Base-by-base conservation (phyloP, 2,888 invertebrate species). In the Homarus gammarus region DNA sequence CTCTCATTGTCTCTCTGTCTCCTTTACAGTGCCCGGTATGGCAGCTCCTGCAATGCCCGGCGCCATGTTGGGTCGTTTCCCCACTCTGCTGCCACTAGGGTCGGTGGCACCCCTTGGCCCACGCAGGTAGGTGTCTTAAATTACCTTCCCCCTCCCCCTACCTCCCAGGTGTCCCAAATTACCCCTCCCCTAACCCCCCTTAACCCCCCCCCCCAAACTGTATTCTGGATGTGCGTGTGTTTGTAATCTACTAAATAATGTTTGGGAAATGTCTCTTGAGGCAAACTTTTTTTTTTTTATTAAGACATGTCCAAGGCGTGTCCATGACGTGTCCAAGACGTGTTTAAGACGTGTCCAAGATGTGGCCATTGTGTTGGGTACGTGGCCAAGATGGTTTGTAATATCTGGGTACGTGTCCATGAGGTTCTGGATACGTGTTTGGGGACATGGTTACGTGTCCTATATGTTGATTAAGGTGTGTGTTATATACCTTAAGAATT, bases 41-140 rank as follows among this genome's bases (percentile, higher is more conserved):
- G 78, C 91, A 15, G 89, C 91, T 38, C 91, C 91, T 6, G 81
- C 61, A 3, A 61, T 91, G 68, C 83, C 90, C 6, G 87, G 84
- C 6, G 81, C 90, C 64, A 87, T 91, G 84, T 73, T 91, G 27
- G 87, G 87, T 2, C 84, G 91, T 49, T 91, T 87, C 77, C 91
- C 90, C 40, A 87, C 91, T 51, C 84, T 91, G 56, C 40, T 90
- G 38, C 91, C 90, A 49, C 72, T 90, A 1, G 90, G 90, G 40
- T 87, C 90, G 15, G 72, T 91, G 40, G 81, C 77, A 33, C 89
- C 83, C 73, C 36, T 87, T 27, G 75, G 73, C 12, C 87, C 72
- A 31, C 87, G 90, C 49, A 90, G 90, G 90, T 90, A 72, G 18
- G 79, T 73, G 44, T 40, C 31, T 33, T 1, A 68, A 64, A n/a